phyloP scores from a whole-genome alignment of 2,113 vertebrate species.

The Cephalopholis sonnerati region DNA sequence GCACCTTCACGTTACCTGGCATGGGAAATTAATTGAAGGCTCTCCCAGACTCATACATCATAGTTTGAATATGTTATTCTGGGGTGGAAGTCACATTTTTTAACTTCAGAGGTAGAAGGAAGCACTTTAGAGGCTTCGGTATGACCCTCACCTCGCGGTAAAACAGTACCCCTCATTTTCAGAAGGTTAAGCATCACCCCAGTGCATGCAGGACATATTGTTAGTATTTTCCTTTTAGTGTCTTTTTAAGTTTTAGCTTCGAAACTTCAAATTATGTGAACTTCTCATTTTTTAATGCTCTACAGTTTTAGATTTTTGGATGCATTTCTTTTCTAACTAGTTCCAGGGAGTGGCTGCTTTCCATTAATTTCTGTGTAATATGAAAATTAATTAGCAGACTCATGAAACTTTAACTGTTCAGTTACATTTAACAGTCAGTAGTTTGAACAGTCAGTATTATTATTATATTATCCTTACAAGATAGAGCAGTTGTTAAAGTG shows the following conservation, averaged over 20 bases:
- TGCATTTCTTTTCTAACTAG: background rate
- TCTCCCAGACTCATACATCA: conserved; percentile 70
- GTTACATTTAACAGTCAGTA: background rate
- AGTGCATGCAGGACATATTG: background rate
- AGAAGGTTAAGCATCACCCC: background rate
- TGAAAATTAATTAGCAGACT: background rate
- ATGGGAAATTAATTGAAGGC: conserved; percentile 77
- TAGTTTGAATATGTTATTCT: conserved; percentile 69
- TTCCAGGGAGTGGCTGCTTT: background rate
- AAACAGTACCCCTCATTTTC: conserved; percentile 22
- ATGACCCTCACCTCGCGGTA: conserved; percentile 11
- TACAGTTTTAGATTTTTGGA: background rate
- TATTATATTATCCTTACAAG: background rate
- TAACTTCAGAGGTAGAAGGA: conserved; percentile 46
- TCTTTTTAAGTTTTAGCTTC: background rate
- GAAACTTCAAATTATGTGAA: background rate
- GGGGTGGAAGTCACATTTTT: conserved; percentile 55
- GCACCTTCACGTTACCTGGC: conserved; percentile 67
- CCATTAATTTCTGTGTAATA: background rate
- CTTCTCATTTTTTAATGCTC: background rate
- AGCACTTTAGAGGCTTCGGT: conserved; percentile 25
- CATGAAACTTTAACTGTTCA: background rate
- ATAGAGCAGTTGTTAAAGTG: background rate
- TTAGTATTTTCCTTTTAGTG: background rate
- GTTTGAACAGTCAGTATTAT: background rate